Conservation (phyloP, 2,113 vertebrate species). For the Chinchilla lanigera region DNA sequence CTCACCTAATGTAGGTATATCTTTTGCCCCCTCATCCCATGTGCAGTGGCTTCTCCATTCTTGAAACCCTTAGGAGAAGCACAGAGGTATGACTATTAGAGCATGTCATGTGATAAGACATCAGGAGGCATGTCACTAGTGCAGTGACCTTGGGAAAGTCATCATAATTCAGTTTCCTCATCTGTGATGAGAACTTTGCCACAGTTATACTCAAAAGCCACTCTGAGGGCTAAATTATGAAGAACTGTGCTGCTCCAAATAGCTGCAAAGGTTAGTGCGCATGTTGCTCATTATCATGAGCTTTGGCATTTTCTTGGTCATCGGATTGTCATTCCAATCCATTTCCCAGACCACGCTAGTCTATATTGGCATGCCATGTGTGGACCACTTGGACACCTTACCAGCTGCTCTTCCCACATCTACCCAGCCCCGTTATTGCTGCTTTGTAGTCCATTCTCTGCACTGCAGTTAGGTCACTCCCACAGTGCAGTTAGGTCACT, state of each 20-base stretch:
- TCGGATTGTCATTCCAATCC: not conserved
- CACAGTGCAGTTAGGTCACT: not conserved
- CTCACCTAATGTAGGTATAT: not conserved
- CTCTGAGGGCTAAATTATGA: not conserved
- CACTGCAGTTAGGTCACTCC: not conserved
- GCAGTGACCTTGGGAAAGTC: not conserved
- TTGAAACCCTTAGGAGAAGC: not conserved
- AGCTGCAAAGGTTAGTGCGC: not conserved
- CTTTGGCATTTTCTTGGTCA: too few relatives aligned
- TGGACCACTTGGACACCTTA: not conserved
- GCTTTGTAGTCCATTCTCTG: not conserved
- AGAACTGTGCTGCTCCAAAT: not conserved
- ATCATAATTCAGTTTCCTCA: not conserved
- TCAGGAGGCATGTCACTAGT: not conserved
- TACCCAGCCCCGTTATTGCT: too few relatives aligned
- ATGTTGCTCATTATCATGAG: not conserved
- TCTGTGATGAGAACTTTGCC: not conserved
- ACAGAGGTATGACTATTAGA: not conserved
- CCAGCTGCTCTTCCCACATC: not conserved
- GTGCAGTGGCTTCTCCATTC: not conserved
- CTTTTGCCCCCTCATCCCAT: not conserved
- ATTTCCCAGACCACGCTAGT: accelerated
- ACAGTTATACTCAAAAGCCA: too few relatives aligned
- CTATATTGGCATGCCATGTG: accelerated
- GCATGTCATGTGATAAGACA: not conserved